Base-by-base conservation (phyloP, 2,888 invertebrate genomes). In the Bombylius discolor region DNA sequence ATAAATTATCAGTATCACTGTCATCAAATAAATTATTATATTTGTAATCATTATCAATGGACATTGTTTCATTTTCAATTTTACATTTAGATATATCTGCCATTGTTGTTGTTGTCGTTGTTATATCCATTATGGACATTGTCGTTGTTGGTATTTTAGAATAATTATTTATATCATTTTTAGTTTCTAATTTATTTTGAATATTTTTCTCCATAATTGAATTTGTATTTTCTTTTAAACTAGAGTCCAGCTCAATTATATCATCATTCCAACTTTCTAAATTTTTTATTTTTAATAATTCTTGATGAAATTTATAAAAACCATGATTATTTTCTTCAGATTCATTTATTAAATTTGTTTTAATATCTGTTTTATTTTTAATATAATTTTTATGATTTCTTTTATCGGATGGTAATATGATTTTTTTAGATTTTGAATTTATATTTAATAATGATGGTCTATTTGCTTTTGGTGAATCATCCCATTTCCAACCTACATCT, bases 401-500 rank as follows among this genome's bases (percentile, higher is more conserved):
- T 14, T 14, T 45, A 14, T 5, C 5, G 6, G 45, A 5, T 14
- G n/a, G 13, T 14, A 6, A n/a, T 45, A 7, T 45, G 13, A 14
- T 45, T 4, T 14, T 7, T 45, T 45, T 45, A 4, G 5, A 14
- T 5, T 7, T n/a, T 14, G 13, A n/a, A 14, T 5, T 14, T 39
- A 9, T 39, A 39, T 39, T 9, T 39, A 3, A 39, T 14, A 14
- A 4, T 45, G 6, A 6, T 14, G 45, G 3, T 45, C 4, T 14
- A 7, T n/a, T 14, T 14, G 6, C 4, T 45, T 14, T 45, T 45
- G 45, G 45, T 14, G n/a, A 14, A 36, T 49, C 54, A 33, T 55
- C 55, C 58, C 55, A 55, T 51, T 55, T 58, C 58, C 58, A 58
- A 13, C 13, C 55, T 9, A 58, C 58, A 47, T 58, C 58, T 13